Conservation (phyloP, 1,140 invertebrate species). For the Dinoponera quadriceps region DNA sequence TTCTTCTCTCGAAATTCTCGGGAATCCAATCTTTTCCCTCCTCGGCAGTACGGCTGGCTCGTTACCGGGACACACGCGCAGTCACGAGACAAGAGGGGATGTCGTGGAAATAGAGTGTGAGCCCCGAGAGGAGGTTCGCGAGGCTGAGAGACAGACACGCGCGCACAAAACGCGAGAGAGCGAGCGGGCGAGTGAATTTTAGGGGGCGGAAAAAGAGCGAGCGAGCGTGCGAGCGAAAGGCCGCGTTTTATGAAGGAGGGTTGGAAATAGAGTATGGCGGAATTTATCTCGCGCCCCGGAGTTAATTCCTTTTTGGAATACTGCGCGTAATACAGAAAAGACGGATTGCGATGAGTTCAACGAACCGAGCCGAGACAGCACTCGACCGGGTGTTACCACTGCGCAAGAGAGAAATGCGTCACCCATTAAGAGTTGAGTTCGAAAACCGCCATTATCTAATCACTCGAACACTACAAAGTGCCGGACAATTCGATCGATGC, state of each 20-base stretch:
- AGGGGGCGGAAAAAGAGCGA: conserved; percentile 13
- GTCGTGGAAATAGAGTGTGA: conserved; percentile 65
- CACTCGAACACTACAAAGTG: neutral
- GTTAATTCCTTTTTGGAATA: conserved; percentile 29
- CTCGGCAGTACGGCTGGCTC: conserved; percentile 60
- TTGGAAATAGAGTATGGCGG: neutral
- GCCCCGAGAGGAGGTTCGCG: conserved; percentile 36
- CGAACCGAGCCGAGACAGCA: neutral
- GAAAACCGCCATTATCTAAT: neutral
- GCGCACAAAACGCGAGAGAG: neutral
- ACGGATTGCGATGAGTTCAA: conserved; percentile 3
- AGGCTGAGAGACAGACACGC: conserved; percentile 28
- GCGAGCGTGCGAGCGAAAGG: neutral
- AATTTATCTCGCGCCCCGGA: neutral
- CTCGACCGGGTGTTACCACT: neutral
- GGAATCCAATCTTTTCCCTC: conserved; percentile 72
- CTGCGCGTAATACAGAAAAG: conserved; percentile 13
- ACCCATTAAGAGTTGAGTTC: neutral
- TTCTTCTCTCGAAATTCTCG: conserved; percentile 71
- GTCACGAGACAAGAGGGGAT: conserved; percentile 51
- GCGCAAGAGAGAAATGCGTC: neutral
- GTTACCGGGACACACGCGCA: conserved; percentile 59
- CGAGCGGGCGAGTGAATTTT: conserved; percentile 12
- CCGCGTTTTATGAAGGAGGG: conserved; percentile 19
- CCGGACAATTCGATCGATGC: no score